These are phyloP conservation scores for Phasianus colchicus DNA, from an alignment of 2,113 vertebrate species.

Conservation along the genomic window DNA sequence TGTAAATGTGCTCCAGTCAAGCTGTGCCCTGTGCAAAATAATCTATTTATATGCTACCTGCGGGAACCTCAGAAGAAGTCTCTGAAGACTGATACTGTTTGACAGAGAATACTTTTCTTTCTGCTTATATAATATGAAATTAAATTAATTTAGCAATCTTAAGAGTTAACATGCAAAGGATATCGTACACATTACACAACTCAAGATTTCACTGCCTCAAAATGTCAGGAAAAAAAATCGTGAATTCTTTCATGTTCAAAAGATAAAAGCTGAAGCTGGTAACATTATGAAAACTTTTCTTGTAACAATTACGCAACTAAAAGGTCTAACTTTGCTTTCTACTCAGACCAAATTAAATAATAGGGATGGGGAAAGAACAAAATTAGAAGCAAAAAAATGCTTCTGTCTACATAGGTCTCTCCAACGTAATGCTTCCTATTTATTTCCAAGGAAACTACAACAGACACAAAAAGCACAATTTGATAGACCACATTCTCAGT, in stretches of 20 bases:
- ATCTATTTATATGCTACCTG: not conserved
- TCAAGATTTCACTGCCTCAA: conserved; percentile 13
- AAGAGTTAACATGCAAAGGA: conserved; percentile 22
- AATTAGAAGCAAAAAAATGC: conserved; percentile 9
- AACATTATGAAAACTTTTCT: conserved; percentile 11
- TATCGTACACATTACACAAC: not conserved
- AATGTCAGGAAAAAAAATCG: conserved; percentile 55
- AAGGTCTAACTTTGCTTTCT: conserved; percentile 13
- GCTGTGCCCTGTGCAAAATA: not conserved
- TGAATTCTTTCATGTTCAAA: conserved; percentile 19
- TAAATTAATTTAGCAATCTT: conserved; percentile 1
- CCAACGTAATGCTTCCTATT: too few relatives aligned
- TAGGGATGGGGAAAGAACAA: not conserved
- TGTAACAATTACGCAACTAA: conserved; percentile 22
- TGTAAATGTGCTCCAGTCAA: not conserved
- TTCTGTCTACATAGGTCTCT: not conserved
- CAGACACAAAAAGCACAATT: too few relatives aligned
- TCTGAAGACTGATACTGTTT: not conserved
- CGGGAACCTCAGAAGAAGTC: not conserved
- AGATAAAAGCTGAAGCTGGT: conserved; percentile 6
- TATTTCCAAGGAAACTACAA: too few relatives aligned
- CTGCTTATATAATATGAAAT: not conserved
- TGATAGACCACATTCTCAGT: too few relatives aligned
- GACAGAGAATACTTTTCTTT: not conserved
- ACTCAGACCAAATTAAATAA: not conserved